A percentile compares a stretch with the other conserved stretches of the same genome.
Conservation (phyloP, 1,140 invertebrate genomes). For the Cryptotermes secundus region DNA sequence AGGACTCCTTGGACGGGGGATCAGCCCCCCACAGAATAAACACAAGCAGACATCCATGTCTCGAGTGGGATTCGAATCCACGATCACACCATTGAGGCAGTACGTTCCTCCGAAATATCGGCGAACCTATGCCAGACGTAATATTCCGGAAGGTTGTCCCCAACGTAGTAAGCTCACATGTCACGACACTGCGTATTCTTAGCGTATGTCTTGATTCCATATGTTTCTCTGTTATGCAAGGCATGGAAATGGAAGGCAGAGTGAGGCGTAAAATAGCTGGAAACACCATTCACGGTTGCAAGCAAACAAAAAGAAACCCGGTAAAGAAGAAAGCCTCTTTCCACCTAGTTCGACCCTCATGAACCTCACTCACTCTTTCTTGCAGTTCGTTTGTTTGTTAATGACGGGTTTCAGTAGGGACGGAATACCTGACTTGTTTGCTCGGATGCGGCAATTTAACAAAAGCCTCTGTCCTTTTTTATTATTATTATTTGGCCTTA, state of each 20-base stretch:
- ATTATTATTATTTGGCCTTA: not conserved
- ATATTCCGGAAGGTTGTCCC: too few species aligned
- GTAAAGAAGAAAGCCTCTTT: not conserved
- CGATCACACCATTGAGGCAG: too few species aligned
- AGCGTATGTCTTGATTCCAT: not conserved
- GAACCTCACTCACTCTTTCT: conserved; percentile 14
- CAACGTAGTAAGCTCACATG: too few species aligned
- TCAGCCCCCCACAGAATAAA: too few species aligned
- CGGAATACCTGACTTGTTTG: conserved; percentile 10
- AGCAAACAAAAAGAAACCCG: conserved; percentile 8
- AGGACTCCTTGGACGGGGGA: too few species aligned
- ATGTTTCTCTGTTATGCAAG: not conserved
- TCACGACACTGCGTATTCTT: too few species aligned
- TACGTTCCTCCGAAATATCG: too few species aligned
- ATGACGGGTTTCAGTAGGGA: conserved; percentile 7
- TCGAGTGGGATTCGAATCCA: too few species aligned
- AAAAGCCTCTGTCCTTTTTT: not conserved
- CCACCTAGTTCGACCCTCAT: not conserved
- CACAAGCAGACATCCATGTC: too few species aligned
- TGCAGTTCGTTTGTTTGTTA: conserved; percentile 9
- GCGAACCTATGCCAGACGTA: too few species aligned
- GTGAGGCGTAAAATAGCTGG: not conserved
- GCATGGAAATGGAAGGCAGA: not conserved
- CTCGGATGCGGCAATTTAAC: conserved; percentile 11
- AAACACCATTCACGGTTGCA: not conserved